These are phyloP conservation scores for Biston stratarius DNA, from an alignment of 2,888 invertebrate genomes.

Conservation along the genomic window DNA sequence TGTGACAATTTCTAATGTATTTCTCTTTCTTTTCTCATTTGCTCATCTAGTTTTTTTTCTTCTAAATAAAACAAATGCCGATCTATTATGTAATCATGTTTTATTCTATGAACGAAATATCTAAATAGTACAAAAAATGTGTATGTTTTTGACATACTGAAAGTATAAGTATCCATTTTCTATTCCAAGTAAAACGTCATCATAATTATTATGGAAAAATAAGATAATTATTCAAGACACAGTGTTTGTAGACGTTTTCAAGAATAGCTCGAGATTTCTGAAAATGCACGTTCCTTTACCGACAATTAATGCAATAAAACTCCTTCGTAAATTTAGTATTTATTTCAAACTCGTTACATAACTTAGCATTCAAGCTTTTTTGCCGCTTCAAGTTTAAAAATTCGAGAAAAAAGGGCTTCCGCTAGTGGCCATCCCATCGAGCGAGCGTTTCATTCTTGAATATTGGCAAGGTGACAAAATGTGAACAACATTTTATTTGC, in stretches of 20 bases:
- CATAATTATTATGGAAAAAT: neutral
- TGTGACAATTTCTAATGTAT: neutral
- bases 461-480: slow-evolving; percentile 18
- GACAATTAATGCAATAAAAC: slow-evolving; percentile 8
- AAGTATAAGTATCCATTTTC: neutral
- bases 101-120: neutral
- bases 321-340: slow-evolving; percentile 6
- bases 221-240: neutral
- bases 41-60: slow-evolving; percentile 1
- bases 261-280: slow-evolving; percentile 1
- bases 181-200: neutral
- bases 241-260: neutral
- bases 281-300: slow-evolving; percentile 5
- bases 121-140: no score
- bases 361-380: neutral
- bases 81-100: neutral
- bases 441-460: slow-evolving; percentile 15
- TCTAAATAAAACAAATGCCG: neutral
- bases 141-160: neutral
- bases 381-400: slow-evolving; percentile 15
- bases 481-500: neutral
- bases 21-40: neutral
- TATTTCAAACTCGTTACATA: neutral
- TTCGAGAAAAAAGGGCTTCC: slow-evolving; percentile 6
- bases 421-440: slow-evolving; percentile 11